Percentiles rank a stretch among this genome's conserved stretches.
phyloP scores from a whole-genome alignment of 2,888 invertebrate species.

The Elmis aenea region DNA sequence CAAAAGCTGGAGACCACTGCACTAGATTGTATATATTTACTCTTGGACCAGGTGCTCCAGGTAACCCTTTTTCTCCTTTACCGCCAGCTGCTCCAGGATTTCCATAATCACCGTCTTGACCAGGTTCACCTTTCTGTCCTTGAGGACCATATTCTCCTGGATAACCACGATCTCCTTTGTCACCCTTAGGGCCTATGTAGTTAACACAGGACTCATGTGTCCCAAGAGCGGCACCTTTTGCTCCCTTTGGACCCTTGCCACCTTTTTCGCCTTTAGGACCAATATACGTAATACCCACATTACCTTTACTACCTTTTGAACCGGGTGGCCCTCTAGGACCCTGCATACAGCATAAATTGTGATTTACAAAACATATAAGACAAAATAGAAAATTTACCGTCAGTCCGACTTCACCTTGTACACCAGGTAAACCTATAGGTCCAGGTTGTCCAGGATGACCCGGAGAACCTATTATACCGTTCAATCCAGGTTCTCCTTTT shows the following conservation, averaged over 20 bases:
- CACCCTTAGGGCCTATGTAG: constrained; percentile 50
- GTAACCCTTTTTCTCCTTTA: constrained; percentile 86
- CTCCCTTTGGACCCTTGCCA: constrained; percentile 59
- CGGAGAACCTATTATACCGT: constrained; percentile 63
- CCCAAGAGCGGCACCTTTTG: constrained; percentile 48
- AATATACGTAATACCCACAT: constrained; percentile 56
- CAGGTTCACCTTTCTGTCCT: constrained; percentile 68
- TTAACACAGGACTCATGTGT: constrained; percentile 36
- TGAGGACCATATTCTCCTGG: constrained; percentile 55
- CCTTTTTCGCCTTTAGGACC: constrained; percentile 60
- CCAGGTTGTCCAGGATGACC: constrained; percentile 64
- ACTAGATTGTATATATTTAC: too few relatives aligned
- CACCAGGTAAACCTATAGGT: constrained; percentile 54
- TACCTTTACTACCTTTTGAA: constrained; percentile 62
- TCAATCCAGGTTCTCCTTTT: constrained; percentile 78
- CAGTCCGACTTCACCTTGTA: constrained; percentile 58
- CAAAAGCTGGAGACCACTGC: too few relatives aligned
- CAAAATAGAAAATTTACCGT: constrained; percentile 45
- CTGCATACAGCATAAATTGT: too few relatives aligned
- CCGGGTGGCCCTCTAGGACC: constrained; percentile 68
- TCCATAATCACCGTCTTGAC: constrained; percentile 67
- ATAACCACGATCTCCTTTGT: constrained; percentile 58
- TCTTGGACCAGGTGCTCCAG: constrained; percentile 74
- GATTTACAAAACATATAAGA: constrained; percentile 5
- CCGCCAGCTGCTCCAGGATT: constrained; percentile 57